Evolutionary conservation across 2,113 vertebrate genomes (phyloP), one percentile per base, ranked within the genome.

Genomic region (Dicaeum eximium): DNA sequence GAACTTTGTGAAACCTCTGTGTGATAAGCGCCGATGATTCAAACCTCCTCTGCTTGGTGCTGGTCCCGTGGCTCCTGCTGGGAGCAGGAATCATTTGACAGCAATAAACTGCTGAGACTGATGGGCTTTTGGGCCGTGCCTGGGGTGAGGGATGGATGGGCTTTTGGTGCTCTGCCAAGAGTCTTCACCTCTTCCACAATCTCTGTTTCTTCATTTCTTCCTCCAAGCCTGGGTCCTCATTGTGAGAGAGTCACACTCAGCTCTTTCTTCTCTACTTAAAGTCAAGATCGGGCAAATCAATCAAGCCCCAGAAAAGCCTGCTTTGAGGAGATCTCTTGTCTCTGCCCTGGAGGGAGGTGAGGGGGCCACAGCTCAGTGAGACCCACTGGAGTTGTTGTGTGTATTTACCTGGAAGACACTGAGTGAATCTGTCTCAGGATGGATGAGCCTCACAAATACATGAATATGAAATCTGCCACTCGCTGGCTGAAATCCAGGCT

Each of bases 1-100:
- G 95, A 96, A 86, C 87, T 92, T 90, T 96, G 37, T 51, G 86
- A 89, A 97, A 90, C 89, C 93, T 72, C 66, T 64, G 35, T 75
- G 80, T 79, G 92, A 93, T 94, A 95, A 93, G 73, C 78, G 64
- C 10, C 44, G 58, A 86, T 47, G 81, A 71, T 65, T 92, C 95
- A 94, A 92, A 93, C 74, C 62, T 82, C 58, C 87, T 80, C 85
- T 77, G 56, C 71, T 67, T 48, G 64, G 82, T 92, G 64, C 82
- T 90, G 71, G 67, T 80, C 74, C 90, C 15, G 20, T 88, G 28
- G 7, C 15, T 90, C 78, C 88, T 92, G 86, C 93, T 84, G 90
- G 86, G 85, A 92, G 48, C 82, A 86, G 73, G 47, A 92, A 56
- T 88, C 40, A 11, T 92, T 58, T 67, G 85, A 94, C 53, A 33